These are phyloP conservation scores for Drosophila robusta DNA, from an alignment of 2,888 invertebrate species.

Conservation along the genomic window DNA sequence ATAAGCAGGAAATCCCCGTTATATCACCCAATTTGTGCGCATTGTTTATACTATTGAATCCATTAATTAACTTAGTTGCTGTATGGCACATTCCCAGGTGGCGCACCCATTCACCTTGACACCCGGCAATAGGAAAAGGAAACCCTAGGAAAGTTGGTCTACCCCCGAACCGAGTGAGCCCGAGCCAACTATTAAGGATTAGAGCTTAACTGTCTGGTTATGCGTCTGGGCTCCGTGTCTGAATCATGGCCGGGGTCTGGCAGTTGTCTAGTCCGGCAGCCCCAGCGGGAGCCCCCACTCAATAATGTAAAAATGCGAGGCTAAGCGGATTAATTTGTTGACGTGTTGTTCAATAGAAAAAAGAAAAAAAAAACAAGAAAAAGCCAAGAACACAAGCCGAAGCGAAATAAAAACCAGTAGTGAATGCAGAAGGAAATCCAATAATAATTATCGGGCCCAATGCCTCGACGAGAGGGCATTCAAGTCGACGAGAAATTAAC, in stretches of 20 bases:
- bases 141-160: conserved; percentile 55
- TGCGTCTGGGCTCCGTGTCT: conserved; percentile 47
- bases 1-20: conserved; percentile 17
- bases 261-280: conserved; percentile 63
- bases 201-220: conserved; percentile 75
- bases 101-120: conserved; percentile 68
- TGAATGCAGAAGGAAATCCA: conserved; percentile 62
- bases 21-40: conserved; percentile 28
- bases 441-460: conserved; percentile 69
- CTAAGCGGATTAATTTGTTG: conserved; percentile 77
- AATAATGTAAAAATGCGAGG: conserved; percentile 59
- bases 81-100: conserved; percentile 46
- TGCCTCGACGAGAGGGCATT: conserved; percentile 35
- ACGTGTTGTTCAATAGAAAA: conserved; percentile 67
- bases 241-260: conserved; percentile 45
- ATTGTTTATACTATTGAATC: conserved; percentile 47
- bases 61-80: conserved; percentile 61
- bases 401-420: conserved; percentile 56
- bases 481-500: conserved; percentile 52
- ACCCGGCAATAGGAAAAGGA: conserved; percentile 43
- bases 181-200: conserved; percentile 70
- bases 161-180: not conserved
- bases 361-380: conserved; percentile 22
- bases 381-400: conserved; percentile 18
- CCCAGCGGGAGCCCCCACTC: conserved; percentile 56